Percentiles rank a stretch among this genome's conserved stretches.
These are phyloP conservation scores for Phymorhynchus buccinoides DNA, from an alignment of 1,140 invertebrate genomes.

Conservation along the genomic window DNA sequence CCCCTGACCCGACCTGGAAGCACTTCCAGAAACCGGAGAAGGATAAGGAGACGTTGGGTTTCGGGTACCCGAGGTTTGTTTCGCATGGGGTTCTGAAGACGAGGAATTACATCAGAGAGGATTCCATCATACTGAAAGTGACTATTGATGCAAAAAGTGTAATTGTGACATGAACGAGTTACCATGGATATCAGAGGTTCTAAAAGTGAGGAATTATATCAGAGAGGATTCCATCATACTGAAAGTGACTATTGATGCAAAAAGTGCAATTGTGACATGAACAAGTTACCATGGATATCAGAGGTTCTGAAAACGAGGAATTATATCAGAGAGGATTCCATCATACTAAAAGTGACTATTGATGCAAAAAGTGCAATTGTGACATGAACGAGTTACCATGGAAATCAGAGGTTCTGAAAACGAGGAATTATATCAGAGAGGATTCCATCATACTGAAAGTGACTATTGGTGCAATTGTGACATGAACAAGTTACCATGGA, in stretches of 20 bases:
- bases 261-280: slow-evolving; percentile 27
- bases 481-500: background rate
- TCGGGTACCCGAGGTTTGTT: slow-evolving; percentile 95
- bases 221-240: slow-evolving; percentile 93
- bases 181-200: too few relatives aligned
- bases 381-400: background rate
- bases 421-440: slow-evolving; percentile 91
- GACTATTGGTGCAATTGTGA: slow-evolving; percentile 78
- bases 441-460: slow-evolving; percentile 93
- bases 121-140: slow-evolving; percentile 91
- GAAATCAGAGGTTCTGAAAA: slow-evolving; percentile 88
- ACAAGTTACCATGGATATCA: too few relatives aligned
- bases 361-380: background rate
- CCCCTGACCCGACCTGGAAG: slow-evolving; percentile 94
- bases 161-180: slow-evolving; percentile 28
- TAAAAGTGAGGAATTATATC: slow-evolving; percentile 90
- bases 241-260: slow-evolving; percentile 89
- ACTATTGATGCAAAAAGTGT: slow-evolving; percentile 82
- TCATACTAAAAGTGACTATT: slow-evolving; percentile 93
- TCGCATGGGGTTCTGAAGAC: slow-evolving; percentile 93
- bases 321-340: slow-evolving; percentile 91
- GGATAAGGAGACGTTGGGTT: slow-evolving; percentile 90
- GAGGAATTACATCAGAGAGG: slow-evolving; percentile 91
- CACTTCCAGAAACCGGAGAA: slow-evolving; percentile 93
- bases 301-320: slow-evolving; percentile 91